Conservation (phyloP, 2,888 invertebrate species). For the Drosophila nigricruria region DNA sequence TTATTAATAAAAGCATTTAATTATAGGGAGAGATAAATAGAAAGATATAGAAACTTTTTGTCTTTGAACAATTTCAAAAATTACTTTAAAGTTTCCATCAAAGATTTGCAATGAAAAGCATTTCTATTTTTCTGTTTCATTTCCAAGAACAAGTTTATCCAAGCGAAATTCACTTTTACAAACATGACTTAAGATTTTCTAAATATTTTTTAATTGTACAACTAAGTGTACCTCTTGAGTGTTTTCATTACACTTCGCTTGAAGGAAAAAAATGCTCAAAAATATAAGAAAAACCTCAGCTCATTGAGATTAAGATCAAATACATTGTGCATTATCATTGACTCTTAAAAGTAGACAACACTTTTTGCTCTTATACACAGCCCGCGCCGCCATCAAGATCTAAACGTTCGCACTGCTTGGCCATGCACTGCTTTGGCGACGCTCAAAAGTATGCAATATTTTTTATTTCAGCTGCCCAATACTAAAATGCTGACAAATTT, state of each 20-base stretch:
- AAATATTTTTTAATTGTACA: neutral
- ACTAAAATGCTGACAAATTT: slow-evolving; percentile 45
- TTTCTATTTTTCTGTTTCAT: neutral
- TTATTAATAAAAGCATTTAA: no score
- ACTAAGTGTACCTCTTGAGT: neutral
- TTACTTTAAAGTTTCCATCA: neutral
- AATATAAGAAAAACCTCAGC: neutral
- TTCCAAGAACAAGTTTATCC: neutral
- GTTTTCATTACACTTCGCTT: no score
- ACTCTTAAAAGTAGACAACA: neutral
- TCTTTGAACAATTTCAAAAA: no score
- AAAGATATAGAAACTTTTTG: no score
- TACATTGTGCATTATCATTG: no score
- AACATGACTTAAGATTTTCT: slow-evolving; percentile 3
- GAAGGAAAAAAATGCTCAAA: neutral
- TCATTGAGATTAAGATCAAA: neutral
- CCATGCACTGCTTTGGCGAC: slow-evolving; percentile 30
- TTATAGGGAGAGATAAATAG: no score
- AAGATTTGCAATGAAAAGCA: slow-evolving; percentile 12
- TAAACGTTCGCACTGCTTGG: slow-evolving; percentile 22
- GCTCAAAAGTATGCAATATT: slow-evolving; percentile 54
- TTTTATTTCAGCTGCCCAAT: slow-evolving; percentile 50
- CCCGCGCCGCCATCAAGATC: neutral
- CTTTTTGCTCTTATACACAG: neutral
- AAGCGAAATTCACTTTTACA: neutral